Percentiles rank a stretch among this genome's conserved stretches.
These are phyloP conservation scores for Oryzias dopingdopingensis DNA, from an alignment of 2,797 vertebrate species.

Conservation along the genomic window DNA sequence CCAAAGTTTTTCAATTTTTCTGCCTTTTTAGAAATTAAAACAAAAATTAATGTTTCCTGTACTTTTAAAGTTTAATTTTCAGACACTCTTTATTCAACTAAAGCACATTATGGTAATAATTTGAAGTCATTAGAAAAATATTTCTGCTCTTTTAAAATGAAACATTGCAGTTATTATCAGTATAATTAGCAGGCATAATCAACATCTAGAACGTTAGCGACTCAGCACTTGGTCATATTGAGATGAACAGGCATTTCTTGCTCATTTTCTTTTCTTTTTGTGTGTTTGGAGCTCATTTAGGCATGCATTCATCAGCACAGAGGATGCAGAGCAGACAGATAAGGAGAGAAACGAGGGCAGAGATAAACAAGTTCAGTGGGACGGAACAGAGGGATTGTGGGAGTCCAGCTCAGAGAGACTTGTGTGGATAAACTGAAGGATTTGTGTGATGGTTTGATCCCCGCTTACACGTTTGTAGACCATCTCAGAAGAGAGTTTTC, in stretches of 20 bases:
- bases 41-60: too few relatives aligned
- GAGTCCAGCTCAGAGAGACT: slow-evolving; percentile 13
- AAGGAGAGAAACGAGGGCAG: not conserved
- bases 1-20: too few relatives aligned
- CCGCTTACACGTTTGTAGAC: not conserved
- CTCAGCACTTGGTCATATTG: not conserved
- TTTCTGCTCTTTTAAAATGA: not conserved
- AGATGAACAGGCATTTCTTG: not conserved
- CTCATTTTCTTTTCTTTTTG: too few relatives aligned
- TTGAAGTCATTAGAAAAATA: not conserved
- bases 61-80: too few relatives aligned
- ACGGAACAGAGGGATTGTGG: slow-evolving; percentile 22
- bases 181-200: not conserved
- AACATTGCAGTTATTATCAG: not conserved
- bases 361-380: slow-evolving; percentile 12
- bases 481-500: too few relatives aligned
- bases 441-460: not conserved
- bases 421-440: not conserved
- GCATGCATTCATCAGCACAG: slow-evolving; percentile 3
- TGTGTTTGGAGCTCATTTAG: not conserved
- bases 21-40: too few relatives aligned
- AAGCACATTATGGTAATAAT: slow-evolving; percentile 12
- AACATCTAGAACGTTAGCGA: not conserved
- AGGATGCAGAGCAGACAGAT: not conserved
- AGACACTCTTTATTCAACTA: too few relatives aligned